phyloP scores from a whole-genome alignment of 2,888 invertebrate genomes.

The Drosophila kambysellisi region DNA sequence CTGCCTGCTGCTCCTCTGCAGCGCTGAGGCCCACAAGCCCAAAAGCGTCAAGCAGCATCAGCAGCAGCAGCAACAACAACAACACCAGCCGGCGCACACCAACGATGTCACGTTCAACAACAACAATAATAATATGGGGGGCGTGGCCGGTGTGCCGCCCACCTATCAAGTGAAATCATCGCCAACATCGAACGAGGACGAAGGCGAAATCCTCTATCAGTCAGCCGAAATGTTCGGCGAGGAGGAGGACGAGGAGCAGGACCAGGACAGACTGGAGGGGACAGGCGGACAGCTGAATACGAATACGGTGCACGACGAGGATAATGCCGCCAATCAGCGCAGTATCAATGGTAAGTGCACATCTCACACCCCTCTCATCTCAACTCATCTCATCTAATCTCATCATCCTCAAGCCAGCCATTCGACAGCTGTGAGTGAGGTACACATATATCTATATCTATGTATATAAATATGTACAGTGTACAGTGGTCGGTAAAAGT shows the following conservation, averaged over 20 bases:
- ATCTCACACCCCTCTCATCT: not conserved
- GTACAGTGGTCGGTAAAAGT: not conserved
- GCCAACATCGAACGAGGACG: constrained; percentile 83
- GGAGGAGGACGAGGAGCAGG: constrained; percentile 69
- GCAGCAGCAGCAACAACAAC: constrained; percentile 51
- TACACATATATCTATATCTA: not conserved
- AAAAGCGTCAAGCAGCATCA: constrained; percentile 78
- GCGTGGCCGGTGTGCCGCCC: constrained; percentile 69
- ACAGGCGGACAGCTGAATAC: constrained; percentile 67
- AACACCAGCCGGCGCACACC: constrained; percentile 60
- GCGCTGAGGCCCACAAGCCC: constrained; percentile 77
- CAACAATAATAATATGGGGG: constrained; percentile 43
- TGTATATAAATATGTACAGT: not conserved
- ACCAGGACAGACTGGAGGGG: constrained; percentile 34
- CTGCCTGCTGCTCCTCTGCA: constrained; percentile 61
- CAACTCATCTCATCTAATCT: not conserved
- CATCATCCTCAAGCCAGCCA: not conserved
- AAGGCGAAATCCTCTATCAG: constrained; percentile 81
- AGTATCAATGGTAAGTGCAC: constrained; percentile 82
- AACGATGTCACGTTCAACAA: constrained; percentile 56
- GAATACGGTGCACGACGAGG: constrained; percentile 74
- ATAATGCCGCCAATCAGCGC: constrained; percentile 77
- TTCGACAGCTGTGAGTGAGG: not conserved
- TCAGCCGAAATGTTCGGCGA: constrained; percentile 83
- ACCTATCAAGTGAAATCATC: constrained; percentile 81